Evolutionary conservation across 2,113 vertebrate genomes (phyloP), one percentile per base, ranked within the genome.

Genomic region (Lipophrys pholis): DNA sequence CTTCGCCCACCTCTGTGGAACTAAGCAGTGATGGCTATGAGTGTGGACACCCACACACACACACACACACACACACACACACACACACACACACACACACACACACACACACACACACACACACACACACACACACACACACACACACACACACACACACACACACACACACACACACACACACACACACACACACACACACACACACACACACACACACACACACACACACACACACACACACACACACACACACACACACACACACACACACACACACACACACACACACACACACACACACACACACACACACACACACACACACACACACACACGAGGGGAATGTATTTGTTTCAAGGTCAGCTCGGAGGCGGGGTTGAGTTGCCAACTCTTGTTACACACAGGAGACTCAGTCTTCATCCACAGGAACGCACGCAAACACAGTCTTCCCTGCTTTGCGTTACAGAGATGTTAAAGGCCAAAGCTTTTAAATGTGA

Each of bases 301-400:
- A 42, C 41, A n/a, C 54, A 58, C 48, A 38, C 55, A 42, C 41
- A 42, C 41, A 42, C 6, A 42, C 1, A 42, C 5, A 6, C 7
- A 42, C 41, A 42, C 7, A 42, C 41, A 42, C 41, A 48, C 45
- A 48, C 14, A 15, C 45, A 15, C 6, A 7, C 30, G 6, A 15
- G 14, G 16, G 54, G 40, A 74, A 73, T 61, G 82, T 65, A 82
- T 81, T 76, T 36, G 46, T 88, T 90, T 88, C 90, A 91, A 92
- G 90, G 89, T 89, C 87, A 87, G 76, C 71, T 69, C 57, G 1
- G 2, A 61, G 80, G 89, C 36, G 17, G 62, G 63, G 68, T 76
- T 76, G 67, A 71, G 78, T 55, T 78, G 80, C 73, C 76, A 83
- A 82, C 88, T 89, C 84, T 54, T 73, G 77, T 90, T 89, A 90